Conservation (phyloP, 2,888 invertebrate genomes). For the Sinohyriopsis cumingii region DNA sequence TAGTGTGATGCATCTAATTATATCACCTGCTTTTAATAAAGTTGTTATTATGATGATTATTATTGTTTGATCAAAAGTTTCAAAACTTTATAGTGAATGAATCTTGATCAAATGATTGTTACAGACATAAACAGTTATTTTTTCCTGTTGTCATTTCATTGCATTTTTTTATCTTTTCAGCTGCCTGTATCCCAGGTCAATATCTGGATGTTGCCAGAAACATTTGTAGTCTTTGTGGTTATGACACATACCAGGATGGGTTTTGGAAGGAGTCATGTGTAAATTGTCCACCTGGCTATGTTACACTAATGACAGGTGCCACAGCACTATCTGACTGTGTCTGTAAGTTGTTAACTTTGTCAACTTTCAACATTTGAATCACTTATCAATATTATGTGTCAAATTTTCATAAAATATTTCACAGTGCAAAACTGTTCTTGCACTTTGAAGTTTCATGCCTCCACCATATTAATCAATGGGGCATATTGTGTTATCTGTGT, state of each 20-base stretch:
- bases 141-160: not conserved
- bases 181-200: slow-evolving; percentile 81
- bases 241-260: slow-evolving; percentile 68
- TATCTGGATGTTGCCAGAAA: slow-evolving; percentile 80
- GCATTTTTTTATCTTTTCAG: slow-evolving; percentile 17
- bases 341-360: slow-evolving; percentile 25
- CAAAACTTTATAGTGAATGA: slow-evolving; percentile 1
- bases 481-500: too few species aligned
- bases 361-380: not conserved
- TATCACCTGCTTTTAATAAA: too few species aligned
- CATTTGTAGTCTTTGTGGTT: slow-evolving; percentile 82
- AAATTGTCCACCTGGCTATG: slow-evolving; percentile 30
- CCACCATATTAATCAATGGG: too few species aligned
- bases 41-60: too few species aligned
- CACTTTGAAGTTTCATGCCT: too few species aligned
- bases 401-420: too few species aligned
- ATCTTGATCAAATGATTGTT: too few species aligned
- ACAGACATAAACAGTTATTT: not conserved
- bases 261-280: slow-evolving; percentile 85
- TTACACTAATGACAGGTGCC: slow-evolving; percentile 37
- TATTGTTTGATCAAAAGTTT: not conserved
- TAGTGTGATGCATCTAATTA: too few species aligned
- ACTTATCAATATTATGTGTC: too few species aligned
- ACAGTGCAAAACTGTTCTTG: too few species aligned
- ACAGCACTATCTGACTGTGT: slow-evolving; percentile 30